Evolutionary conservation across 2,113 vertebrate genomes (phyloP).

Genomic region (Pseudopipra pipra): DNA sequence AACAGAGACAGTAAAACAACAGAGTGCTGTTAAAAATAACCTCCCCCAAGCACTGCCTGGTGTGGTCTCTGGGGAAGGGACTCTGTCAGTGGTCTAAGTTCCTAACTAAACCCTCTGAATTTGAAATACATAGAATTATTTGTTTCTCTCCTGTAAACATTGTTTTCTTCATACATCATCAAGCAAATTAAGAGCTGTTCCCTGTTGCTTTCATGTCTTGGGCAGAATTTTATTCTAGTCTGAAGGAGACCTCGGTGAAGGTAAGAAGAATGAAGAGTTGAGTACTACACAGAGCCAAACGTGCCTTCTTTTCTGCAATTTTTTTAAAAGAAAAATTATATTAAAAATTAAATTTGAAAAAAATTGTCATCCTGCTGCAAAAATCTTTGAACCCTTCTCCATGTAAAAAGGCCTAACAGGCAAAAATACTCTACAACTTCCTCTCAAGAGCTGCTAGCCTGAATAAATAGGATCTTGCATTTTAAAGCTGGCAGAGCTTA

Average conservation of each 20-base stretch:
- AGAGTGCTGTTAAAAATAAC: background rate
- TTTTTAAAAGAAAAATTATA: background rate
- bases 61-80: background rate
- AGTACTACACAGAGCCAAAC: background rate
- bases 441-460: slow-evolving; percentile 28
- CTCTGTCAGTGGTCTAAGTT: background rate
- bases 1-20: background rate
- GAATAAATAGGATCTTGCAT: background rate
- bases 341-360: background rate
- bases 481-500: slow-evolving; percentile 43
- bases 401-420: background rate
- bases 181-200: background rate
- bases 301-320: background rate
- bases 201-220: background rate
- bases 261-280: background rate
- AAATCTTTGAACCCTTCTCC: background rate
- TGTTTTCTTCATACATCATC: background rate
- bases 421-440: slow-evolving; percentile 36
- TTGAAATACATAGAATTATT: background rate
- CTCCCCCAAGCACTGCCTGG: background rate
- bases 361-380: background rate
- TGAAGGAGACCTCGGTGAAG: background rate
- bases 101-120: background rate
- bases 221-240: background rate
- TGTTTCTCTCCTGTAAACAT: background rate